These are phyloP conservation scores for Tetragonisca angustula DNA, from an alignment of 2,888 invertebrate genomes.

Conservation along the genomic window DNA sequence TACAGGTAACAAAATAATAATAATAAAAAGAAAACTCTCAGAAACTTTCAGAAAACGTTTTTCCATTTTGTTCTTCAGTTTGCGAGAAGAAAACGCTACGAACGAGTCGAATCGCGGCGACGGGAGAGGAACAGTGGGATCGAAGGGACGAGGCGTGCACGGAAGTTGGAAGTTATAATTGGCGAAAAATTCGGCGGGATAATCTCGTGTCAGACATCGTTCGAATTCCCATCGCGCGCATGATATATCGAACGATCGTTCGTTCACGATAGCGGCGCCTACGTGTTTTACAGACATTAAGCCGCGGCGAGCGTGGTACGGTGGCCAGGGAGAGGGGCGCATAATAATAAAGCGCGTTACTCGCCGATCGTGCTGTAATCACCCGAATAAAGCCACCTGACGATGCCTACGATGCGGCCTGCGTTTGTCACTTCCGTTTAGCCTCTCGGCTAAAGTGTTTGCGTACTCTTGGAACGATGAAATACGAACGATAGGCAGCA, in stretches of 20 bases:
- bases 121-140: no score
- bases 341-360: slow-evolving; percentile 69
- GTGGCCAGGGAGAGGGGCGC: slow-evolving; percentile 54
- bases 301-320: slow-evolving; percentile 55
- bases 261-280: slow-evolving; percentile 55
- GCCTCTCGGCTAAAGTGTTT: slow-evolving; percentile 51
- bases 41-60: no score
- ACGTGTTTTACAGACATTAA: slow-evolving; percentile 69
- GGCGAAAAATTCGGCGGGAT: slow-evolving; percentile 10
- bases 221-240: slow-evolving; percentile 34
- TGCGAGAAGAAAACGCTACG: not conserved
- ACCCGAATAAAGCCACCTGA: slow-evolving; percentile 61
- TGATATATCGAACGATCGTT: slow-evolving; percentile 62
- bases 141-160: not conserved
- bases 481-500: slow-evolving; percentile 42
- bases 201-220: slow-evolving; percentile 16
- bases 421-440: slow-evolving; percentile 62
- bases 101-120: not conserved
- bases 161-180: slow-evolving; percentile 11
- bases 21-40: no score
- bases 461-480: slow-evolving; percentile 42
- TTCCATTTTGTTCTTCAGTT: no score
- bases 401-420: slow-evolving; percentile 56
- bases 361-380: slow-evolving; percentile 62
- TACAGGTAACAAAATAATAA: no score